phyloP scores from a whole-genome alignment of 2,888 invertebrate genomes.

The Podabrus alpinus region DNA sequence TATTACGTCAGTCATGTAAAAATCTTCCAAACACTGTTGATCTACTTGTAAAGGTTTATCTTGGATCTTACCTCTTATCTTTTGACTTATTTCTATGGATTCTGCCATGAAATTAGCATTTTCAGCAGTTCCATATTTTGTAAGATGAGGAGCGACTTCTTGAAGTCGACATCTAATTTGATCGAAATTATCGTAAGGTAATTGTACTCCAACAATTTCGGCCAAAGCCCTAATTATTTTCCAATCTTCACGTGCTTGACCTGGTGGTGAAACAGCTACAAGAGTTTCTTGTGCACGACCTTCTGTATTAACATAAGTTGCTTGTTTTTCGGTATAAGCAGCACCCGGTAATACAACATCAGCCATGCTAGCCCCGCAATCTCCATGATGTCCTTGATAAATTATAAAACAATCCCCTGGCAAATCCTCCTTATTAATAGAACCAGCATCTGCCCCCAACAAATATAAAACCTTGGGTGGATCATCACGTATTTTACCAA shows the following conservation, averaged over 20 bases:
- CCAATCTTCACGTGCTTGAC: constrained; percentile 95
- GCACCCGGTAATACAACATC: constrained; percentile 94
- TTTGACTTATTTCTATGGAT: constrained; percentile 74
- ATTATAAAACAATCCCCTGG: constrained; percentile 84
- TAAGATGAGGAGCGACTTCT: constrained; percentile 88
- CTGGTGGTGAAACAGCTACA: constrained; percentile 87
- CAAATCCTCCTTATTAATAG: constrained; percentile 75
- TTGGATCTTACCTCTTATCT: constrained; percentile 51
- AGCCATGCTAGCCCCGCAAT: constrained; percentile 88
- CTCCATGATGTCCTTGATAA: constrained; percentile 97
- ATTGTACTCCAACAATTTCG: constrained; percentile 71
- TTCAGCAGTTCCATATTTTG: constrained; percentile 82
- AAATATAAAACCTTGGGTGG: constrained; percentile 82
- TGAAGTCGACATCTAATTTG: constrained; percentile 81
- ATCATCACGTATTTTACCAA: constrained; percentile 62
- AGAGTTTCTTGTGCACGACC: constrained; percentile 92
- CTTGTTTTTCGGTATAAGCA: constrained; percentile 98
- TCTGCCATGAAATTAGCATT: constrained; percentile 82
- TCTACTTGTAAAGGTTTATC: constrained; percentile 68
- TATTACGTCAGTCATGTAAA: constrained; percentile 95
- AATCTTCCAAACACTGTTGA: constrained; percentile 79
- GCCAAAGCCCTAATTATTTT: constrained; percentile 96
- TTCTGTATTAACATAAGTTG: constrained; percentile 97
- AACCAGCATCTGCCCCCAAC: constrained; percentile 91
- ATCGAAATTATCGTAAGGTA: constrained; percentile 84